Conservation (phyloP, 2,797 vertebrate species). For the Aulostomus chinensis region DNA sequence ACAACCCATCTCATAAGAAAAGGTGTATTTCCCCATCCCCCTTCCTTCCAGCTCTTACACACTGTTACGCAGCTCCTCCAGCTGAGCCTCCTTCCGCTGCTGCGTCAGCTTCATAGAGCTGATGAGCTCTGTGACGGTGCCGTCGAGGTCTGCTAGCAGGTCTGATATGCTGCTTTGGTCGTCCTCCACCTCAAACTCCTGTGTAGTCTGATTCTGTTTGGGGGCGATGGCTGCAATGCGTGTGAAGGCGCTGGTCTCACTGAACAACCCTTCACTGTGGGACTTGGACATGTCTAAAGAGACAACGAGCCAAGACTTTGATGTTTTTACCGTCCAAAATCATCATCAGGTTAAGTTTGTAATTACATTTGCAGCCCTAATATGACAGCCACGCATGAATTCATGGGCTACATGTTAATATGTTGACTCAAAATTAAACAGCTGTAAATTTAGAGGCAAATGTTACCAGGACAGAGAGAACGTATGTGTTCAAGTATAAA, state of each 20-base stretch:
- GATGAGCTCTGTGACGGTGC: slow-evolving; percentile 67
- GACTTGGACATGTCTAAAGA: slow-evolving; percentile 37
- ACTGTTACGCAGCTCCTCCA: slow-evolving; percentile 56
- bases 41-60: slow-evolving; percentile 63
- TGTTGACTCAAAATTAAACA: too few relatives aligned
- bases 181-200: slow-evolving; percentile 26
- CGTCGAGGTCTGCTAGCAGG: slow-evolving; percentile 61
- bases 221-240: slow-evolving; percentile 50
- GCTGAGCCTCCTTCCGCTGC: slow-evolving; percentile 51
- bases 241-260: slow-evolving; percentile 79
- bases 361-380: not conserved
- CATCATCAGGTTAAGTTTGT: not conserved
- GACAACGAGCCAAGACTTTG: slow-evolving; percentile 2
- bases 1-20: too few relatives aligned
- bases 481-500: too few relatives aligned
- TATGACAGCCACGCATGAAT: too few relatives aligned
- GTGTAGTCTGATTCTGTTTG: slow-evolving; percentile 19
- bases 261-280: slow-evolving; percentile 62
- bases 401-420: too few relatives aligned
- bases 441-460: too few relatives aligned
- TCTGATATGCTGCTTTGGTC: slow-evolving; percentile 47
- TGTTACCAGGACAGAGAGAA: too few relatives aligned
- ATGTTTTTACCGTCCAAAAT: not conserved
- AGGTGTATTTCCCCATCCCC: too few relatives aligned
- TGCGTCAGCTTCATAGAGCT: slow-evolving; percentile 45